Evolutionary conservation across 2,888 invertebrate genomes (phyloP).

Genomic region (Dicycla oo): DNA sequence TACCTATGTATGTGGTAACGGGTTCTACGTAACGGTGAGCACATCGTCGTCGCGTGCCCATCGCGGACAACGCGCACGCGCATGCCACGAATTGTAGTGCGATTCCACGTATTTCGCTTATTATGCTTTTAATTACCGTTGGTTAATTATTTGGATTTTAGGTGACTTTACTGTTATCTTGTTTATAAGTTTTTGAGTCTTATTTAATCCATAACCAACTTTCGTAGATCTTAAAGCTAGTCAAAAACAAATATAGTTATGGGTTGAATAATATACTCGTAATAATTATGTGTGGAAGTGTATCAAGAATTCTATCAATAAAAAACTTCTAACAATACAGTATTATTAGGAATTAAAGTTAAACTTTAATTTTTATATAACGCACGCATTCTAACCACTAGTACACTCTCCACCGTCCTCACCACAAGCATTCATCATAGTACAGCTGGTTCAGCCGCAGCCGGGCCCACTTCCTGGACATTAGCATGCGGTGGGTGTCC

Average conservation of each 20-base stretch:
- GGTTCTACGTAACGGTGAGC: slow-evolving; percentile 64
- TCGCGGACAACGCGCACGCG: slow-evolving; percentile 23
- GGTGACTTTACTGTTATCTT: slow-evolving; percentile 5
- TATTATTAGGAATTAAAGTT: not conserved
- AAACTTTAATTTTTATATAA: not conserved
- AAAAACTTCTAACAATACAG: not conserved
- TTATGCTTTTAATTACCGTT: slow-evolving; percentile 36
- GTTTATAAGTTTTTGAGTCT: not conserved
- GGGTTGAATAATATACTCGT: no score
- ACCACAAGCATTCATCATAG: slow-evolving; percentile 40
- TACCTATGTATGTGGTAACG: slow-evolving; percentile 52
- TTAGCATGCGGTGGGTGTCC: slow-evolving; percentile 65
- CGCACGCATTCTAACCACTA: slow-evolving; percentile 32
- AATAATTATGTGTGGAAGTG: not conserved
- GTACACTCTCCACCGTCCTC: not conserved
- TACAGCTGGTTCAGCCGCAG: slow-evolving; percentile 9
- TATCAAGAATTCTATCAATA: not conserved
- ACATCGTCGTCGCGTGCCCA: slow-evolving; percentile 53
- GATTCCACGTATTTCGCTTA: slow-evolving; percentile 38
- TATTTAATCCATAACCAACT: not conserved
- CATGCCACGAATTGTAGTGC: slow-evolving; percentile 49
- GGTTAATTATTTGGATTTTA: slow-evolving; percentile 8
- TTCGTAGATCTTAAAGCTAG: not conserved
- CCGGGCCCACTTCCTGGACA: slow-evolving; percentile 66
- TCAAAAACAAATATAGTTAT: not conserved